Base-by-base conservation (phyloP, 2,113 vertebrate species). In the Aptenodytes patagonicus region DNA sequence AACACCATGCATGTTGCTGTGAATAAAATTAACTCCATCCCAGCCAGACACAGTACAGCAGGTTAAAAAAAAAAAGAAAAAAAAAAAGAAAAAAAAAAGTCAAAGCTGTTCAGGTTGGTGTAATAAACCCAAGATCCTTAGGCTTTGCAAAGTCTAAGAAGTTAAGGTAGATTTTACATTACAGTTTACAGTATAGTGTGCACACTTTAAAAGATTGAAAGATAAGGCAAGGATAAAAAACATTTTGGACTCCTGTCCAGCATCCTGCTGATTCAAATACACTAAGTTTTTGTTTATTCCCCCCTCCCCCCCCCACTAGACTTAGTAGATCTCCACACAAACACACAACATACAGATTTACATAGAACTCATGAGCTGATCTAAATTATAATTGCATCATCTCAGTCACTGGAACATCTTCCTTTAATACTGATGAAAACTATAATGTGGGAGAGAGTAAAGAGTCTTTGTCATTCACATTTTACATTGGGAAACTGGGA, bases 301-400 rank as follows among this genome's bases (percentile, higher is more conserved):
- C 7, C 2, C 7, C 4, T 12, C 1, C 5, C 7, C 5, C 5
- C 10, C 1, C 4, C 11, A 36, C 26, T 8, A 51, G 10, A n/a
- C 31, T 83, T 57, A 31, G 21, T 54, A 66, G 3, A 3, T 72
- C 9, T 86, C 36, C 11, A 54, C 6, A 21, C 8, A 95, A 81
- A 32, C n/a, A 55, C 7, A 49, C 2, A 55, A 36, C 11, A 34
- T 36, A 6, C 2, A 71, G 51, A 44, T 94, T 79, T 89, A 32
- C 7, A 40, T 25, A 16, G 8, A 58, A 68, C 47, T 79, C 40
- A 62, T 29, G 18, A 84, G 11, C 13, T 51, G 13, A 31, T 61
- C 14, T 86, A 81, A 46, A 38, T 81, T 44, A 49, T 36, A 49
- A 29, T 58, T 54, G 38, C 8, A 32, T 68, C 8, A 19, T 46